These are phyloP conservation scores for Oligia fasciuncula DNA, from an alignment of 2,888 invertebrate genomes.

Conservation along the genomic window DNA sequence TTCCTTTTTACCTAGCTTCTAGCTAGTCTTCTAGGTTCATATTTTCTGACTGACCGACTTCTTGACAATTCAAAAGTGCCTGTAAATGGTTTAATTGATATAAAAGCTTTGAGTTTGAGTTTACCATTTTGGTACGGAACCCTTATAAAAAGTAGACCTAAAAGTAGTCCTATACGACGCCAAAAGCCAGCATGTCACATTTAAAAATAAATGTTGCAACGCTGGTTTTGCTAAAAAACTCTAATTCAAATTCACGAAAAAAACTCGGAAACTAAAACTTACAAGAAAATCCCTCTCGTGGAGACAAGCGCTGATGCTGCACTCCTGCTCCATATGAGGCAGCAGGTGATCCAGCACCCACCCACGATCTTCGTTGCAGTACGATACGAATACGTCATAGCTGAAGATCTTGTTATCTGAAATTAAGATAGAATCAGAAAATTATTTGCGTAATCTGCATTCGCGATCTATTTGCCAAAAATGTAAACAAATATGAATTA, in stretches of 20 bases:
- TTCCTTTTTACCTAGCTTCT: too few relatives aligned
- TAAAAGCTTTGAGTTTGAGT: too few relatives aligned
- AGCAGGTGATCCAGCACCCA: slow-evolving; percentile 92
- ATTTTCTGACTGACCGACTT: too few relatives aligned
- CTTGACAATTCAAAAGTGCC: too few relatives aligned
- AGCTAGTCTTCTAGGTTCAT: too few relatives aligned
- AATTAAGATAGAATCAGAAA: background rate
- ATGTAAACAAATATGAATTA: too few relatives aligned
- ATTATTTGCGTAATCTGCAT: background rate
- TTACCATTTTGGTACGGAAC: too few relatives aligned
- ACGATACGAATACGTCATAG: slow-evolving; percentile 93
- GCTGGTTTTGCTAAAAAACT: background rate
- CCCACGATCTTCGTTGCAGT: slow-evolving; percentile 91
- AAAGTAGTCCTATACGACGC: too few relatives aligned
- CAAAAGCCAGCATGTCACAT: background rate
- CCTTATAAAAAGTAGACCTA: too few relatives aligned
- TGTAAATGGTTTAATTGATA: too few relatives aligned
- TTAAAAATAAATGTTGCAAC: background rate
- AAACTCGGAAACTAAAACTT: slow-evolving; percentile 9
- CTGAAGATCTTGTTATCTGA: slow-evolving; percentile 80
- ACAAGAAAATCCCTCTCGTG: slow-evolving; percentile 93
- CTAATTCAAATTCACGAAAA: background rate
- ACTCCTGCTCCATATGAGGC: slow-evolving; percentile 90
- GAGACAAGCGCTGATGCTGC: slow-evolving; percentile 91
- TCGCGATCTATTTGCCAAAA: too few relatives aligned